These are phyloP conservation scores for Cydia amplana DNA, from an alignment of 1,140 invertebrate genomes.

Conservation along the genomic window DNA sequence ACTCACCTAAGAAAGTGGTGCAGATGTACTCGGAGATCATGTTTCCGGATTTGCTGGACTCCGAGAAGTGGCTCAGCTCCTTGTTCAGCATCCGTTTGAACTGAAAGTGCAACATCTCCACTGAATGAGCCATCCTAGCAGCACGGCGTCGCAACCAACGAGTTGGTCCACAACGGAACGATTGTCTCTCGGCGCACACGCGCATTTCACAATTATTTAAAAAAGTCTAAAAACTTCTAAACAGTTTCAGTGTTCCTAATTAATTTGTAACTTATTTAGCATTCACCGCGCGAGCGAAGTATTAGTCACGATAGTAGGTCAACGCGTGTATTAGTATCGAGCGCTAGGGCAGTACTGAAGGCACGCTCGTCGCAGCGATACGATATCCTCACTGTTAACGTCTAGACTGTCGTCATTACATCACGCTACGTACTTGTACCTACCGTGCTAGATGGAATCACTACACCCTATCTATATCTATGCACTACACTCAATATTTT, in stretches of 20 bases:
- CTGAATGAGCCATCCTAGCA: conserved; percentile 66
- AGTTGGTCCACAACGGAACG: conserved; percentile 57
- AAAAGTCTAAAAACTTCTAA: conserved; percentile 37
- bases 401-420: conserved; percentile 46
- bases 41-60: conserved; percentile 98
- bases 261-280: conserved; percentile 27
- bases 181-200: conserved; percentile 66
- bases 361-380: conserved; percentile 42
- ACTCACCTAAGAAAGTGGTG: conserved; percentile 98
- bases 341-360: conserved; percentile 63
- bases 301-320: conserved; percentile 20
- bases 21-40: conserved; percentile 99
- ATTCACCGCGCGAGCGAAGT: conserved; percentile 32
- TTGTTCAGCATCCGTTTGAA: conserved; percentile 99
- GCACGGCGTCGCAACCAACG: conserved; percentile 65
- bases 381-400: conserved; percentile 52
- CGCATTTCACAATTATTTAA: conserved; percentile 62
- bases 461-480: no score
- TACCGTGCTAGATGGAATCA: background rate
- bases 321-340: conserved; percentile 53
- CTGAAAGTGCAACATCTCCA: conserved; percentile 84
- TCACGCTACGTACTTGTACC: conserved; percentile 21
- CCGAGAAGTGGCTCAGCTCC: conserved; percentile 99
- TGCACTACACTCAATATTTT: background rate
- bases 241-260: conserved; percentile 27